These are phyloP conservation scores for Pantherophis vulpinus DNA, from an alignment of 2,797 vertebrate genomes.

Conservation along the genomic window DNA sequence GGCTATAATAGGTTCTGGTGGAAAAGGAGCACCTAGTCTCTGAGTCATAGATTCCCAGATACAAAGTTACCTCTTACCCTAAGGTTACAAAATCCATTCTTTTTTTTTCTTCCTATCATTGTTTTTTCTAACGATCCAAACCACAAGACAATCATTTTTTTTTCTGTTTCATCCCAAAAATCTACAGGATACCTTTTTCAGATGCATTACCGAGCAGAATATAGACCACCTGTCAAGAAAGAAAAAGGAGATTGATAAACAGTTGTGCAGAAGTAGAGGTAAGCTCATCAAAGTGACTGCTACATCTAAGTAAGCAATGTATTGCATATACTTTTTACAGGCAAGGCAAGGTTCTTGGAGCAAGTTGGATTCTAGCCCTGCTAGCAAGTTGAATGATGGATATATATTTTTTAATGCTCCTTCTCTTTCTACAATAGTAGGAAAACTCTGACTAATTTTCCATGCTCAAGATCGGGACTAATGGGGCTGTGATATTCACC, in stretches of 20 bases:
- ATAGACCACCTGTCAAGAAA: neutral
- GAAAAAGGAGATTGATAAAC: neutral
- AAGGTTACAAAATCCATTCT: neutral
- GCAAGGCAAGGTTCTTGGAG: neutral
- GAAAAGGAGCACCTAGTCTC: neutral
- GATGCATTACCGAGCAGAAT: neutral
- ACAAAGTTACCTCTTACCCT: neutral
- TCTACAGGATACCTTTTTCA: neutral
- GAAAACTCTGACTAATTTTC: neutral
- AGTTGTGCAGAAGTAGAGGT: neutral
- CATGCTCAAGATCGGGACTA: neutral
- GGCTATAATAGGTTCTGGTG: neutral
- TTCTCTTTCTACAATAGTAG: neutral
- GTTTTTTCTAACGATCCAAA: neutral
- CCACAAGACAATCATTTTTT: neutral
- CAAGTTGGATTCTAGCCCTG: neutral
- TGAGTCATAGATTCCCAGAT: neutral
- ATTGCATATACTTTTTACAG: neutral
- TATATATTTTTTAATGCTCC: neutral
- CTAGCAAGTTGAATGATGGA: neutral
- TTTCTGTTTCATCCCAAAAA: neutral
- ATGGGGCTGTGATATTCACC: neutral
- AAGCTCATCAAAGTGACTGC: neutral
- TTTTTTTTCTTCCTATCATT: neutral
- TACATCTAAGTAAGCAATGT: neutral